Evolutionary conservation across 2,888 invertebrate species (phyloP).

Genomic region (Diloba caeruleocephala): DNA sequence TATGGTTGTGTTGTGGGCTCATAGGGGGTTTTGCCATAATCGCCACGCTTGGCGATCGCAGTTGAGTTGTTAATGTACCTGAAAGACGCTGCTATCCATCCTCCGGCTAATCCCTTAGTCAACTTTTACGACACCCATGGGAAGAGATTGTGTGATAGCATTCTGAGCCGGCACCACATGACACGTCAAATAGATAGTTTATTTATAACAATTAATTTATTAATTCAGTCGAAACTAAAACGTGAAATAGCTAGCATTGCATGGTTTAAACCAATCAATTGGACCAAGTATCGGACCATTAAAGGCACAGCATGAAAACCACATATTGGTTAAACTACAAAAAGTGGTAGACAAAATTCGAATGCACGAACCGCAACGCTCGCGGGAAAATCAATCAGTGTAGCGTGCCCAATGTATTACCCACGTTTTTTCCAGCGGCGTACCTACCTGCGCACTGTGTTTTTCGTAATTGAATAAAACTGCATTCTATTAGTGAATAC

Average conservation of each 20-base stretch:
- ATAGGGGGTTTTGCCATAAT: too few species aligned
- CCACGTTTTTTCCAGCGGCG: slow-evolving; percentile 34
- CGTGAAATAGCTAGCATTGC: slow-evolving; percentile 14
- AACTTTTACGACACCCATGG: too few species aligned
- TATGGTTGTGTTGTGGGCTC: too few species aligned
- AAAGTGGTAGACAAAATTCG: slow-evolving; percentile 60
- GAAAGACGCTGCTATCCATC: too few species aligned
- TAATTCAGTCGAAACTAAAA: slow-evolving; percentile 22
- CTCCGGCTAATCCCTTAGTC: too few species aligned
- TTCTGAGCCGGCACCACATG: too few species aligned
- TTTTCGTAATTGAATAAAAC: slow-evolving; percentile 53
- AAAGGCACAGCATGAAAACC: slow-evolving; percentile 45
- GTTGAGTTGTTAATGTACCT: too few species aligned
- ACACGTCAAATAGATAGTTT: too few species aligned
- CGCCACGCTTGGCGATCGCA: too few species aligned
- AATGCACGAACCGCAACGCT: slow-evolving; percentile 56
- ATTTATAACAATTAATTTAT: too few species aligned
- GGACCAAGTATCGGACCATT: slow-evolving; percentile 47
- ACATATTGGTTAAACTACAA: slow-evolving; percentile 56
- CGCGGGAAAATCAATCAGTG: slow-evolving; percentile 64
- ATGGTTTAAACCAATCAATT: slow-evolving; percentile 56
- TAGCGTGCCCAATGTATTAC: slow-evolving; percentile 48
- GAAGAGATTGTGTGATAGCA: too few species aligned
- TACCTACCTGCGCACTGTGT: slow-evolving; percentile 38
- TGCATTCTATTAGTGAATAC: slow-evolving; percentile 45